Base-by-base conservation (phyloP, 2,797 vertebrate species). In the Syndactyla subalaris region DNA sequence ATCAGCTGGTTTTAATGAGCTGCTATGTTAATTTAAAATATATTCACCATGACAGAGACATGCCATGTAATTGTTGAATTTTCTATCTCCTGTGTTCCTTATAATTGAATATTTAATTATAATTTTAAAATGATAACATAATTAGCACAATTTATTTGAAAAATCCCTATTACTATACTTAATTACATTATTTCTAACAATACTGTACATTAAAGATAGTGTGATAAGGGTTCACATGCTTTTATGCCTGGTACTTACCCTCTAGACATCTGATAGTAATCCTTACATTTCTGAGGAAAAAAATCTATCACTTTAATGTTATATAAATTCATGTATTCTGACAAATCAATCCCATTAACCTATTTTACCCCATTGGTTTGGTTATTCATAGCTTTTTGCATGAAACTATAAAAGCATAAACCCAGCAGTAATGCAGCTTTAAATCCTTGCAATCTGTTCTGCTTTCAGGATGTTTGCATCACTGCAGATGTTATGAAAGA, bases 21-120 rank as follows among this genome's bases (percentile, higher is more conserved):
- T 95, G 38, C 62, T 84, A 14, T 82, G 49, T 94, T 93, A 97
- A 92, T 94, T 84, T 95, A 68, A 84, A 91, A 84, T 90, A 92
- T 79, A 94, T 91, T 90, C 92, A 90, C 95, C 96, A 95, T 97
- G 89, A 96, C 96, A 96, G 92, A 94, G 92, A 89, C 90, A 62
- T 85, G 75, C 61, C 68, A 91, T 94, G 88, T 84, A 93, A 95
- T 92, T 96, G n/a, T 85, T 95, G 85, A 96, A 93, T 94, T 48
- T 67, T 81, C 93, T 95, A 92, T 94, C 51, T 67, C 83, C 93
- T 78, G 76, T 78, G 76, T 76, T 70, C 88, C 89, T 96, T 96
- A 34, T 92, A 95, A 95, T 96, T 91, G 80, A 87, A 73, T 96
- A 96, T 96, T 96, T 95, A 94, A 95, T 93, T 68, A 75, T 82